Evolutionary conservation across 2,797 vertebrate species (phyloP), one percentile per base, ranked within the genome.

Genomic region (Pristis pectinata): DNA sequence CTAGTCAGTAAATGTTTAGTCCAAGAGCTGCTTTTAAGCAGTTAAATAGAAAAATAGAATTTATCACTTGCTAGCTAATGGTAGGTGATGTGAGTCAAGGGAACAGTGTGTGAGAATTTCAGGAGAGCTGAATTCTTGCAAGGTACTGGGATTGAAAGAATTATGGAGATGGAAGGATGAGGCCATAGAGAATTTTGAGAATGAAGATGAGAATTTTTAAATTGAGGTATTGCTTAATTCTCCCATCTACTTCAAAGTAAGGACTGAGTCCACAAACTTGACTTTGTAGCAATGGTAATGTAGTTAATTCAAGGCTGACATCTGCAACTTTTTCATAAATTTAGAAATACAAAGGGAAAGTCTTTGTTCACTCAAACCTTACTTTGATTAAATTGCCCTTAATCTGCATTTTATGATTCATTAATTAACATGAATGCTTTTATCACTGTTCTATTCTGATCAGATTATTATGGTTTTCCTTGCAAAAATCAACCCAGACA

Each of bases 381-480:
- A 67, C 64, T 67, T 13, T 49, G 49, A 49, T 49, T 27, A 72
- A 59, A 13, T 89, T 89, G 56, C 13, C n/a, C 34, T 89, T 7
- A 61, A 61, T 89, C 56, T 89, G 6, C 15, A 19, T 37, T 61
- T 87, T 24, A 83, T 53, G 53, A 87, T 59, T 59, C 53, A 89
- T 15, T 89, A 3, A 64, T 64, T 17, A 30, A 89, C n/a, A 34
- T 56, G 56, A 85, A 34, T 56, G 11, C 10, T 59, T 83, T 30
- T 53, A 24, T 53, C 49, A 79, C 77, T 53, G 19, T 24, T 87
- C 30, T 56, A 13, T 89, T 89, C 85, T 17, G 8, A 89, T 59
- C 56, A 59, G 85, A 89, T 89, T 91, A n/a, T 64, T 91, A 34
- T 61, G 56, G 8, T 91, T 91, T 91, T 41, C 56, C 34, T 91